These are phyloP conservation scores for Saccostrea echinata DNA, from an alignment of 1,140 invertebrate species.

Conservation along the genomic window DNA sequence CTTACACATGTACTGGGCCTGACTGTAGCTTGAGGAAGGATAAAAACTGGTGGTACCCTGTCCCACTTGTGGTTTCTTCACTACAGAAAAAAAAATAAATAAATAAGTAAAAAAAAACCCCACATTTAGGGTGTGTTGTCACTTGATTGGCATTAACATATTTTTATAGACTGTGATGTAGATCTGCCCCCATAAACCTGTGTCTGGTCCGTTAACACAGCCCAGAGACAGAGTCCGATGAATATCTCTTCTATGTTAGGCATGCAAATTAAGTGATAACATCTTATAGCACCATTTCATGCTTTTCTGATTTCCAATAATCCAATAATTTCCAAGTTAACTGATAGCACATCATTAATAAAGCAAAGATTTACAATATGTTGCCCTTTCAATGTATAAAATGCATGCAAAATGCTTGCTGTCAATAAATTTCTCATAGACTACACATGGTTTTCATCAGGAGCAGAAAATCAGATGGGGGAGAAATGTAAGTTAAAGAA, in stretches of 20 bases:
- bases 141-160: constrained; percentile 35
- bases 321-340: constrained; percentile 37
- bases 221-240: constrained; percentile 8
- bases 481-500: constrained; percentile 35
- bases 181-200: constrained; percentile 22
- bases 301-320: constrained; percentile 39
- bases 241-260: constrained; percentile 24
- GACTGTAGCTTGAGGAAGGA: constrained; percentile 18
- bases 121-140: neutral
- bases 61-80: constrained; percentile 20
- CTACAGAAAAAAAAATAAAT: neutral
- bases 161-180: constrained; percentile 4
- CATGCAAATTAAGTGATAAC: constrained; percentile 37
- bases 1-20: constrained; percentile 18
- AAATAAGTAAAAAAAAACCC: neutral
- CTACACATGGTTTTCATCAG: constrained; percentile 22
- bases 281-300: constrained; percentile 35
- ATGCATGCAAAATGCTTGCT: neutral
- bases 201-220: constrained; percentile 28
- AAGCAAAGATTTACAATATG: constrained; percentile 30
- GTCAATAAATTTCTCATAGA: constrained; percentile 26
- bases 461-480: constrained; percentile 23
- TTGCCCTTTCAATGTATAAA: constrained; percentile 22
- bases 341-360: constrained; percentile 37
- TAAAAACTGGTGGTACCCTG: neutral